Conservation (phyloP, 2,888 invertebrate genomes). For the Pimpla rufipes region DNA sequence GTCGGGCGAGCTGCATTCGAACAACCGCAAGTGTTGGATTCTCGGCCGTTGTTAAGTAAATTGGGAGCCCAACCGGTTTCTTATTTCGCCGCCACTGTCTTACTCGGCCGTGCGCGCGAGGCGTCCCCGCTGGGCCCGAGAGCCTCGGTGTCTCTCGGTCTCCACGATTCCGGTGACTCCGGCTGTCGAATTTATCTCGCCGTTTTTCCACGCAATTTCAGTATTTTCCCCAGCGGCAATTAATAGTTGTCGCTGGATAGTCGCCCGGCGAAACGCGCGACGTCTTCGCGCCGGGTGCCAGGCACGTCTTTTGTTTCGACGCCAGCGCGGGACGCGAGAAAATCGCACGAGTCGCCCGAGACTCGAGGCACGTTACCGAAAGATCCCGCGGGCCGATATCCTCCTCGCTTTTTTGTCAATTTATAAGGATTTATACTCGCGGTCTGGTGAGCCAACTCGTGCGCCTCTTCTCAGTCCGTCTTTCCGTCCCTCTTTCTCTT, state of each 20-base stretch:
- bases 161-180: slow-evolving; percentile 10
- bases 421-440: slow-evolving; percentile 84
- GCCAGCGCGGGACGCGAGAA: slow-evolving; percentile 50
- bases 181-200: slow-evolving; percentile 11
- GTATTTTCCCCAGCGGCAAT: neutral
- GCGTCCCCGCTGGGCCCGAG: slow-evolving; percentile 22
- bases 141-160: slow-evolving; percentile 26
- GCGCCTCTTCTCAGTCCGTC: slow-evolving; percentile 46
- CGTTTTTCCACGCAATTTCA: neutral
- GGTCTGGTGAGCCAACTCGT: slow-evolving; percentile 74
- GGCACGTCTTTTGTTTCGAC: slow-evolving; percentile 79
- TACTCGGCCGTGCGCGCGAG: slow-evolving; percentile 75
- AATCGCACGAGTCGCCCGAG: slow-evolving; percentile 63
- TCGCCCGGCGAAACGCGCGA: neutral
- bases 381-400: slow-evolving; percentile 82
- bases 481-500: slow-evolving; percentile 9
- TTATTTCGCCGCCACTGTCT: slow-evolving; percentile 85
- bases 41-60: slow-evolving; percentile 85
- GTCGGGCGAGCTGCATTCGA: slow-evolving; percentile 70
- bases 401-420: slow-evolving; percentile 82
- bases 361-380: slow-evolving; percentile 77
- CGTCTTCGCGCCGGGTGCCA: slow-evolving; percentile 11
- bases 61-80: slow-evolving; percentile 85
- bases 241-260: neutral
- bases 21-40: slow-evolving; percentile 85